phyloP scores from a whole-genome alignment of 2,888 invertebrate genomes.

The Andrena praecox region DNA sequence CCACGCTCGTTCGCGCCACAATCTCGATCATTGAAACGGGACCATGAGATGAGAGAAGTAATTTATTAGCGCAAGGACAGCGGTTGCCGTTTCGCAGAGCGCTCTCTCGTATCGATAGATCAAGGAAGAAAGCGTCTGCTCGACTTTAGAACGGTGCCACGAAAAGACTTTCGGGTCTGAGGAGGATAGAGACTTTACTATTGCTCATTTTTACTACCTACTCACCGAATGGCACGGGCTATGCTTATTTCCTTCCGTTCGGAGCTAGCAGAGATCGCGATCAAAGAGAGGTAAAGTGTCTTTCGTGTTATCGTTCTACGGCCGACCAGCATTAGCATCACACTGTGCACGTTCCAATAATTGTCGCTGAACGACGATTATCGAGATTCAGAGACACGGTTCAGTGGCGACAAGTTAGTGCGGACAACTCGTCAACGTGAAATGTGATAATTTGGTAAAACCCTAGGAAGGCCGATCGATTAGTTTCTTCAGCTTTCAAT shows the following conservation, averaged over 20 bases:
- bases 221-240: background rate
- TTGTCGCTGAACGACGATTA: background rate
- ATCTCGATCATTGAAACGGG: constrained; percentile 52
- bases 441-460: background rate
- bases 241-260: constrained; percentile 9
- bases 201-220: background rate
- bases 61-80: constrained; percentile 26
- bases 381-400: background rate
- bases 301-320: background rate
- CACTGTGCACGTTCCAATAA: background rate
- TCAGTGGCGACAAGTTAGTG: background rate
- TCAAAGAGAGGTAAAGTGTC: background rate
- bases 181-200: background rate
- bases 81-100: constrained; percentile 24
- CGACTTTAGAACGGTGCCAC: background rate
- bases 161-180: background rate
- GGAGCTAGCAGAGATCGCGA: background rate
- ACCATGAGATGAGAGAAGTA: constrained; percentile 46
- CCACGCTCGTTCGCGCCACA: constrained; percentile 8
- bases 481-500: constrained; percentile 7
- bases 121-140: background rate
- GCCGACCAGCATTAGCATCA: background rate
- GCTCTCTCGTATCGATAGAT: background rate
- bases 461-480: background rate
- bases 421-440: background rate